Percentiles rank a stretch among this genome's conserved stretches.
Conservation (phyloP, 2,113 vertebrate genomes). For the Megalops atlanticus region DNA sequence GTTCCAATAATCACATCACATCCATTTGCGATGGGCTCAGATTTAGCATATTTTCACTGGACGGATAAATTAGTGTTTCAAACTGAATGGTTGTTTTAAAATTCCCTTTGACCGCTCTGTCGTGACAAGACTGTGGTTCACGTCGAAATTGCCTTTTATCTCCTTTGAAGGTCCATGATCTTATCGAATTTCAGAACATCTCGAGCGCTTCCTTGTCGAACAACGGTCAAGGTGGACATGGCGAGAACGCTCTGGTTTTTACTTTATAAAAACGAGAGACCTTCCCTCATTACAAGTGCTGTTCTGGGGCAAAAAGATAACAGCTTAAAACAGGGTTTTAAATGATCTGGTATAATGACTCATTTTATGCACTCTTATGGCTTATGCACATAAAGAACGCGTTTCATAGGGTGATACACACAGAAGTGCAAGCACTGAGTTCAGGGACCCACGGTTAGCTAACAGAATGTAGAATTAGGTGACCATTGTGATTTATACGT, state of each 20-base stretch:
- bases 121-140: not conserved
- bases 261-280: slow-evolving; percentile 45
- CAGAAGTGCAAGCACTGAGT: no score
- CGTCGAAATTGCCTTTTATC: not conserved
- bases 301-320: slow-evolving; percentile 14
- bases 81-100: not conserved
- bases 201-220: slow-evolving; percentile 47
- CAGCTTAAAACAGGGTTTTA: no score
- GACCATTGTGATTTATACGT: no score
- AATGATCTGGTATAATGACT: no score
- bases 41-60: not conserved
- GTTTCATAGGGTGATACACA: not conserved
- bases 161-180: slow-evolving; percentile 53
- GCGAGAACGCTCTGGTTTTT: slow-evolving; percentile 58
- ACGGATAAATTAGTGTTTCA: not conserved
- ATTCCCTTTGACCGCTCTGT: not conserved
- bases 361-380: no score
- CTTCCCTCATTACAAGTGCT: slow-evolving; percentile 25
- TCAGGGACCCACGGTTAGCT: no score
- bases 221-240: slow-evolving; percentile 42
- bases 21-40: not conserved
- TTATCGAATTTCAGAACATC: slow-evolving; percentile 20
- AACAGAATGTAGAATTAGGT: no score
- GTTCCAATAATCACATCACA: slow-evolving; percentile 1
- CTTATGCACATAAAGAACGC: no score